These are phyloP conservation scores for Notospermus geniculatus DNA, from an alignment of 1,140 invertebrate species.

Conservation along the genomic window DNA sequence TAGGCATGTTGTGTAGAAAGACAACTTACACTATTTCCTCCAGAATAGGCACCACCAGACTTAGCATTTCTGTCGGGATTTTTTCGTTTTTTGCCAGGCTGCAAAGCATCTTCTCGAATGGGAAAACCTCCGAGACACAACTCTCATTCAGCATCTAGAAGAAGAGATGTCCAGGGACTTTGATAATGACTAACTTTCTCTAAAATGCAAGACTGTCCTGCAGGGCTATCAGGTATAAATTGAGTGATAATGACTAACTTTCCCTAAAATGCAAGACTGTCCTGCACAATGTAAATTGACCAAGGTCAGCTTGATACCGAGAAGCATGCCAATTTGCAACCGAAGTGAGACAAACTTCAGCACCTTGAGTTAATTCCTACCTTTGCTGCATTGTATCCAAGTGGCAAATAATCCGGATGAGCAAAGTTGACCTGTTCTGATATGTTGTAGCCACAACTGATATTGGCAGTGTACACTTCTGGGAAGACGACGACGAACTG, in stretches of 20 bases:
- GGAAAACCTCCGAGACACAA: slow-evolving; percentile 88
- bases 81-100: slow-evolving; percentile 72
- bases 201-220: too few relatives aligned
- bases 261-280: too few relatives aligned
- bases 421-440: slow-evolving; percentile 94
- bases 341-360: too few relatives aligned
- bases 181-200: too few relatives aligned
- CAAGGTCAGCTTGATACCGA: too few relatives aligned
- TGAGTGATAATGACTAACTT: too few relatives aligned
- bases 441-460: slow-evolving; percentile 85
- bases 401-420: slow-evolving; percentile 75
- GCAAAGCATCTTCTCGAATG: slow-evolving; percentile 79
- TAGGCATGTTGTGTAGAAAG: neutral
- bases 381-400: slow-evolving; percentile 71
- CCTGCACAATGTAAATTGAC: too few relatives aligned
- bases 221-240: too few relatives aligned
- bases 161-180: too few relatives aligned
- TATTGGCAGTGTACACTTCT: slow-evolving; percentile 82
- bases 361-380: slow-evolving; percentile 58
- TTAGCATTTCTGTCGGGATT: slow-evolving; percentile 67
- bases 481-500: slow-evolving; percentile 91
- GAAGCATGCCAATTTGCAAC: too few relatives aligned
- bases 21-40: slow-evolving; percentile 45
- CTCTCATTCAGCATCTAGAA: slow-evolving; percentile 75
- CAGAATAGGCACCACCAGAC: slow-evolving; percentile 51